Base-by-base conservation (phyloP, 2,113 vertebrate genomes). In the Donacobius atricapilla region DNA sequence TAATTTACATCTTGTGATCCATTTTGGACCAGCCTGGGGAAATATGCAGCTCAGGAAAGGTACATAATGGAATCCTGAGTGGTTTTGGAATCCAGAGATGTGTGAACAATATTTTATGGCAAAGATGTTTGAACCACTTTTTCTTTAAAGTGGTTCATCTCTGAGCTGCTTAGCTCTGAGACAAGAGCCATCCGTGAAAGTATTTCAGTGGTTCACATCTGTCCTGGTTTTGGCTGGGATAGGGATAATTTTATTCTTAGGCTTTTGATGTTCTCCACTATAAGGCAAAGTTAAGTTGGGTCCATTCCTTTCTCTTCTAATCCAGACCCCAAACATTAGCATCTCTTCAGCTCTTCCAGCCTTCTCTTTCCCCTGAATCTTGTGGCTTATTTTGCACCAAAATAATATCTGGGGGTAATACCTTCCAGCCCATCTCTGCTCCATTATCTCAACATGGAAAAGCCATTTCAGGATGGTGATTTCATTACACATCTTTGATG, bases 401-500 rank as follows among this genome's bases (percentile, higher is more conserved):
- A 87, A 72, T 25, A n/a, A n/a, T n/a, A 8, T 5, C 5, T 0
- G 1, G 40, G 54, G 10, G 6, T 37, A 31, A 8, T 22, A 35
- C 9, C 10, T 91, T 63, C 71, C 58, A 83, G 45, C 16, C 50
- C 39, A 21, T 44, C 79, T 68, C 82, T 65, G 17, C 39, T 83
- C 68, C 68, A 73, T 95, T 90, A 60, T 48, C 60, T 66, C 56
- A 35, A 78, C 92, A 90, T 0, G 1, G 51, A 95, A 94, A 95
- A 93, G 56, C 76, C 83, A 93, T 94, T 85, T 93, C 88, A 66
- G 64, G 56, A 73, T 0, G 20, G 35, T 64, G 47, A 77, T 80
- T 95, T 96, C 69, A 48, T 86, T 40, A 37, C 71, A 31, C 64
- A 95, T 81, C 47, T 87, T 90, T 94, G 85, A 95, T 78, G 47